Conservation (phyloP, 2,113 vertebrate genomes). For the Bos indicus region DNA sequence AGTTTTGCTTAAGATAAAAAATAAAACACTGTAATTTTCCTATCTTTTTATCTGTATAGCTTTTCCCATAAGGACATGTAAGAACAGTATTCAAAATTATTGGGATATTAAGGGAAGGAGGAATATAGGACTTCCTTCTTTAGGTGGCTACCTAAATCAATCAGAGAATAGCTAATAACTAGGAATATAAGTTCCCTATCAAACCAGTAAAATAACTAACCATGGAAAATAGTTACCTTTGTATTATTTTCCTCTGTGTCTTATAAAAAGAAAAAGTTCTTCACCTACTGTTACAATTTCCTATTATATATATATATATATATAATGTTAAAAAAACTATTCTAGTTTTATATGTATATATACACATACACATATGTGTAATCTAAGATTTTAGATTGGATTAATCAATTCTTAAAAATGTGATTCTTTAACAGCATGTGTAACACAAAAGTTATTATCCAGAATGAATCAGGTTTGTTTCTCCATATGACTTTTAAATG, state of each 20-base stretch:
- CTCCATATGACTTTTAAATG: neutral
- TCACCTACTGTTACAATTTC: neutral
- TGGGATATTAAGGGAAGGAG: neutral
- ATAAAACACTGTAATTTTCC: conserved; percentile 19
- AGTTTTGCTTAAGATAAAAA: conserved; percentile 38
- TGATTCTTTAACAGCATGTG: neutral
- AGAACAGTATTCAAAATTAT: conserved; percentile 28
- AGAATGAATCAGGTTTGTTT: neutral
- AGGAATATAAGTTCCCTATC: neutral
- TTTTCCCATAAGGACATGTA: neutral
- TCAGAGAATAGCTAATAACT: neutral
- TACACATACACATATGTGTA: no score
- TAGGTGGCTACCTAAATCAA: neutral
- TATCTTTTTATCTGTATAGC: neutral
- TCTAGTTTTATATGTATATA: no score
- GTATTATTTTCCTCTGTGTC: neutral
- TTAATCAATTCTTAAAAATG: neutral
- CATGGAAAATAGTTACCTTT: conserved; percentile 41
- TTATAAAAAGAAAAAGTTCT: neutral
- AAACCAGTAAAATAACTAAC: neutral
- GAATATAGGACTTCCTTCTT: neutral
- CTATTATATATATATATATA: neutral
- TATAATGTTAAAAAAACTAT: no score
- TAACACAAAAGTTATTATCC: neutral
- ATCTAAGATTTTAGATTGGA: neutral